Conservation (phyloP, 2,888 invertebrate species). For the Zygogramma bicolorata region DNA sequence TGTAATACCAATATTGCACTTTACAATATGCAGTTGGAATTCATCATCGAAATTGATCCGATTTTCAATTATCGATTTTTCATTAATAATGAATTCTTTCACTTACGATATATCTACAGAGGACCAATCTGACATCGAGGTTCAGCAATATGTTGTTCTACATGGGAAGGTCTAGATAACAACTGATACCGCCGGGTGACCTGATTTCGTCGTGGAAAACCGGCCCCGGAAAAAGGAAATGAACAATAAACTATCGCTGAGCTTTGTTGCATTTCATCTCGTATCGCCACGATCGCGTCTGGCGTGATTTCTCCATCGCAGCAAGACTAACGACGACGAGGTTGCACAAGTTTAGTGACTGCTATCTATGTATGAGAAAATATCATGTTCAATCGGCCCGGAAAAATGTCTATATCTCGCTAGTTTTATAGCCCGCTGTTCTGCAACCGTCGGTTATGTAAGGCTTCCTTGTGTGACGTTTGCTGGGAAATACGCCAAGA, state of each 20-base stretch:
- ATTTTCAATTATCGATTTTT: too few relatives aligned
- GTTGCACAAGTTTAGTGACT: neutral
- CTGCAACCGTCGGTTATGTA: neutral
- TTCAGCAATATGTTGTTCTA: too few relatives aligned
- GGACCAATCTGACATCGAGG: too few relatives aligned
- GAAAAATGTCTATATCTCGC: neutral
- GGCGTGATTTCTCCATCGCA: slow-evolving; percentile 6
- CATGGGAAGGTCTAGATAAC: too few relatives aligned
- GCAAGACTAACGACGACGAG: neutral
- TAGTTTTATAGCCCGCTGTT: neutral
- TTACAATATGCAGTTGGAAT: too few relatives aligned
- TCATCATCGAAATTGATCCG: too few relatives aligned
- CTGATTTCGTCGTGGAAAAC: neutral
- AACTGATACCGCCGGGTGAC: too few relatives aligned
- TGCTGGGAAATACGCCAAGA: too few relatives aligned
- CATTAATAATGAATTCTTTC: too few relatives aligned
- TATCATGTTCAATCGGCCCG: neutral
- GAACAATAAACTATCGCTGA: neutral
- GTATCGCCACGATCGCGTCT: neutral
- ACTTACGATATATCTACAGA: too few relatives aligned
- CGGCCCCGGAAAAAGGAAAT: neutral
- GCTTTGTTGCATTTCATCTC: neutral
- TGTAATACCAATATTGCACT: too few relatives aligned
- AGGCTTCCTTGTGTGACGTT: neutral
- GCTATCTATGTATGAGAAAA: too few relatives aligned